phyloP scores from a whole-genome alignment of 64 coral and sea anemone species.

The Montipora sp. region DNA sequence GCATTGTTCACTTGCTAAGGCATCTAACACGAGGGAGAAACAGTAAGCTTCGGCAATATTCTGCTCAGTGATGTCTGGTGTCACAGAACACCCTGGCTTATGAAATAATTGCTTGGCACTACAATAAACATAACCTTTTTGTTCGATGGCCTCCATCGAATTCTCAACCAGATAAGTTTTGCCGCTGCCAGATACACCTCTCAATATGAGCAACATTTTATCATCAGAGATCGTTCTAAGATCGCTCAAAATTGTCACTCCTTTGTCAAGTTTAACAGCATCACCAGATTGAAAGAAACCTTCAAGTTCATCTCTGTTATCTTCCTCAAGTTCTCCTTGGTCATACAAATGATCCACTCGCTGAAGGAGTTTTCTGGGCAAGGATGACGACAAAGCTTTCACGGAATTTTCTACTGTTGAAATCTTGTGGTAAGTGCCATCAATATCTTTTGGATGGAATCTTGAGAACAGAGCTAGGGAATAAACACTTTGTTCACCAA shows the following conservation, averaged over 20 bases:
- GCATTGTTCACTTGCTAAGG: constrained; percentile 44
- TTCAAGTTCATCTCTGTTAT: constrained; percentile 24
- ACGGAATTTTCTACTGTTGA: constrained; percentile 69
- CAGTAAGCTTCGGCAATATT: constrained; percentile 88
- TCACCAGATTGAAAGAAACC: constrained; percentile 33
- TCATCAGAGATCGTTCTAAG: neutral
- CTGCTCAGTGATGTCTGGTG: constrained; percentile 59
- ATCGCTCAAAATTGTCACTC: constrained; percentile 24
- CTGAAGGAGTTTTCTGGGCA: constrained; percentile 48
- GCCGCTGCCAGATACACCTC: constrained; percentile 87
- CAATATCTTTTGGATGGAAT: constrained; percentile 58
- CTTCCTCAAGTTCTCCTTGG: constrained; percentile 25
- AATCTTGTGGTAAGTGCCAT: constrained; percentile 64
- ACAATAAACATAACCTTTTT: constrained; percentile 36
- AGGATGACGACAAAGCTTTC: constrained; percentile 60
- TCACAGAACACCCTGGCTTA: constrained; percentile 45
- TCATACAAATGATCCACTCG: constrained; percentile 55
- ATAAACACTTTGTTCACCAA: constrained; percentile 66
- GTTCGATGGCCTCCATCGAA: constrained; percentile 43
- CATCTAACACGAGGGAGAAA: constrained; percentile 67
- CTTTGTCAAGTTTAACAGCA: constrained; percentile 35
- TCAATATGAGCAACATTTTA: constrained; percentile 67
- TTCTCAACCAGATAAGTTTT: constrained; percentile 79
- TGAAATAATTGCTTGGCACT: constrained; percentile 79
- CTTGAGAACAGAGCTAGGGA: constrained; percentile 64